Conservation (phyloP, 2,888 invertebrate genomes). For the Nasonia oneida region DNA sequence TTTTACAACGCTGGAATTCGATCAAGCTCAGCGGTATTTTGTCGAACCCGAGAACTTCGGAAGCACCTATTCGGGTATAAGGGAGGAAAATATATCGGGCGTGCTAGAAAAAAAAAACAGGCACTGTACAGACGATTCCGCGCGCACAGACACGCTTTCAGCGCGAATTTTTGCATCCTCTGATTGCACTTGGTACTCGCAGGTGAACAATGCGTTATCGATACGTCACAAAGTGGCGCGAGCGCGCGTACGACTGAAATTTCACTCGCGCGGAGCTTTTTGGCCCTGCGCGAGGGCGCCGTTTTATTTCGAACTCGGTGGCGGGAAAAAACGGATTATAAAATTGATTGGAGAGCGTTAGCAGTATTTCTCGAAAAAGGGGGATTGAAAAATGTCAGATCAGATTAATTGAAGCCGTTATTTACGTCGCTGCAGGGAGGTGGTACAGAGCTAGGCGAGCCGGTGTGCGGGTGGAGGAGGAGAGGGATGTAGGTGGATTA, state of each 20-base stretch:
- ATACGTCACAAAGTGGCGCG: neutral
- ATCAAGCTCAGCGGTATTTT: neutral
- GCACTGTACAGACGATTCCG: neutral
- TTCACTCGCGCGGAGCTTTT: neutral
- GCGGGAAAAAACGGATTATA: neutral
- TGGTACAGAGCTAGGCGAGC: neutral
- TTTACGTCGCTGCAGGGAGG: neutral
- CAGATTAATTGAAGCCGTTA: conserved; percentile 10
- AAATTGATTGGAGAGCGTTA: neutral
- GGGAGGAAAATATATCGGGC: neutral
- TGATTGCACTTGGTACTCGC: neutral
- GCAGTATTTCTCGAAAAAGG: neutral
- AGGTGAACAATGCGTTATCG: neutral
- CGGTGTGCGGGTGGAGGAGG: neutral
- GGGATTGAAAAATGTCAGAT: conserved; percentile 6
- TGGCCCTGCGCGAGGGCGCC: neutral
- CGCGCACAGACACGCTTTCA: neutral
- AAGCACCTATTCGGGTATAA: neutral
- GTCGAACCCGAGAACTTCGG: neutral
- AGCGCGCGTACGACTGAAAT: neutral
- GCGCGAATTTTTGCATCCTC: neutral
- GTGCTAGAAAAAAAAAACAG: neutral
- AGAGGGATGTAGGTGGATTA: conserved; percentile 1
- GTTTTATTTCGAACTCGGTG: neutral
- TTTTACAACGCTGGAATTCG: neutral